Percentiles rank a stretch among this genome's conserved stretches.
These are phyloP conservation scores for Paracyclopina nana DNA, from an alignment of 1,140 invertebrate species.

Conservation along the genomic window DNA sequence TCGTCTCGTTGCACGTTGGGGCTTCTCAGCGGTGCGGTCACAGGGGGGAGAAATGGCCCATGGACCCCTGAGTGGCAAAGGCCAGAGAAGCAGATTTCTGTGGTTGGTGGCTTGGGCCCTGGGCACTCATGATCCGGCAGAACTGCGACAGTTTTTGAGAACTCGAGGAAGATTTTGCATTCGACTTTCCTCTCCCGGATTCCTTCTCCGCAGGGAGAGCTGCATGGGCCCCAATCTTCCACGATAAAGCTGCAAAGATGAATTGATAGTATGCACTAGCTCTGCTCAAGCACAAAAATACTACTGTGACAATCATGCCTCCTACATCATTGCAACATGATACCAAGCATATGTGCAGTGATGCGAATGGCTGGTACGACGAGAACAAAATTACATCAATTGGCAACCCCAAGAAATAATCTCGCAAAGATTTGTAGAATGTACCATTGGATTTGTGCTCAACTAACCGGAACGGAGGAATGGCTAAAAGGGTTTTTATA, in stretches of 20 bases:
- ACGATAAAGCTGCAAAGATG: slow-evolving; percentile 45
- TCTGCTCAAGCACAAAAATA: too few species aligned
- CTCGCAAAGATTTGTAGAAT: too few species aligned
- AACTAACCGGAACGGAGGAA: too few species aligned
- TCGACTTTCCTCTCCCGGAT: slow-evolving; percentile 52
- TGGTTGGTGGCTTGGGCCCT: slow-evolving; percentile 53
- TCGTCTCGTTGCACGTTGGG: not conserved
- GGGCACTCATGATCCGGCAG: slow-evolving; percentile 70
- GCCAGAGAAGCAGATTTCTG: slow-evolving; percentile 43
- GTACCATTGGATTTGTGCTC: too few species aligned
- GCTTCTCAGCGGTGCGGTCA: not conserved
- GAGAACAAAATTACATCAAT: too few species aligned
- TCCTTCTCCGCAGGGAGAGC: slow-evolving; percentile 69
- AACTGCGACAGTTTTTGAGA: slow-evolving; percentile 59
- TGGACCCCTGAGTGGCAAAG: slow-evolving; percentile 2
- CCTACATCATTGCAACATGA: too few species aligned
- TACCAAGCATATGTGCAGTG: too few species aligned
- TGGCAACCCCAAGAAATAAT: too few species aligned
- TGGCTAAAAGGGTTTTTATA: too few species aligned
- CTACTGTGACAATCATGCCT: too few species aligned
- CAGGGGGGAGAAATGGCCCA: not conserved
- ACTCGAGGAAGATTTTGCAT: slow-evolving; percentile 83
- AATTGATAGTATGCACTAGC: too few species aligned
- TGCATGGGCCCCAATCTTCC: slow-evolving; percentile 68
- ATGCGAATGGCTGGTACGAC: too few species aligned